Conservation (phyloP, 2,888 invertebrate genomes). For the Cynaeus angustus region DNA sequence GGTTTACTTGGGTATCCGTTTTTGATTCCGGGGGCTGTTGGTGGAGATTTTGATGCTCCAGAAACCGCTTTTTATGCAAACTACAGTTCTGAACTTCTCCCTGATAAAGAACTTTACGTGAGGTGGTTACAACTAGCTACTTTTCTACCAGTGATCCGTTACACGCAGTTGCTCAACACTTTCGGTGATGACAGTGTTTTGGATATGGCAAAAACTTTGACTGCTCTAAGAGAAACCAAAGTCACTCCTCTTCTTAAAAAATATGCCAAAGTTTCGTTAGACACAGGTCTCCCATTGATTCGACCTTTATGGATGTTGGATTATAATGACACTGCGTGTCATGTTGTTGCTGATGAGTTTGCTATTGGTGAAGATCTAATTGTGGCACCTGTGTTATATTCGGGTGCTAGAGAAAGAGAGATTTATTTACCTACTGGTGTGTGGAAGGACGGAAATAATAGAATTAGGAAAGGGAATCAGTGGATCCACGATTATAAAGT, state of each 20-base stretch:
- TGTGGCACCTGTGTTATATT: slow-evolving; percentile 89
- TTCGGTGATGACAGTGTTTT: slow-evolving; percentile 86
- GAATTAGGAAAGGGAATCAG: slow-evolving; percentile 88
- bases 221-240: slow-evolving; percentile 82
- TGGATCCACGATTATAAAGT: slow-evolving; percentile 94
- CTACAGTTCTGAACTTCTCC: slow-evolving; percentile 74
- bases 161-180: slow-evolving; percentile 91
- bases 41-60: slow-evolving; percentile 86
- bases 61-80: slow-evolving; percentile 71
- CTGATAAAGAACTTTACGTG: slow-evolving; percentile 88
- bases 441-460: slow-evolving; percentile 94
- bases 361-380: slow-evolving; percentile 92
- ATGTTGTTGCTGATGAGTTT: slow-evolving; percentile 88
- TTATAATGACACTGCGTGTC: slow-evolving; percentile 84
- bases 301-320: slow-evolving; percentile 94
- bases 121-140: slow-evolving; percentile 94
- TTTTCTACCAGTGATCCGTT: slow-evolving; percentile 93
- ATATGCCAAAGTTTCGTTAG: slow-evolving; percentile 85
- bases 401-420: slow-evolving; percentile 82
- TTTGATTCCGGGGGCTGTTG: slow-evolving; percentile 94
- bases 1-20: slow-evolving; percentile 95
- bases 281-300: slow-evolving; percentile 88
- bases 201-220: slow-evolving; percentile 84
- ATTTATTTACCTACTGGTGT: slow-evolving; percentile 93
- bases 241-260: slow-evolving; percentile 85